Evolutionary conservation across 2,888 invertebrate genomes (phyloP).

Genomic region (Sphecodes monilicornis): DNA sequence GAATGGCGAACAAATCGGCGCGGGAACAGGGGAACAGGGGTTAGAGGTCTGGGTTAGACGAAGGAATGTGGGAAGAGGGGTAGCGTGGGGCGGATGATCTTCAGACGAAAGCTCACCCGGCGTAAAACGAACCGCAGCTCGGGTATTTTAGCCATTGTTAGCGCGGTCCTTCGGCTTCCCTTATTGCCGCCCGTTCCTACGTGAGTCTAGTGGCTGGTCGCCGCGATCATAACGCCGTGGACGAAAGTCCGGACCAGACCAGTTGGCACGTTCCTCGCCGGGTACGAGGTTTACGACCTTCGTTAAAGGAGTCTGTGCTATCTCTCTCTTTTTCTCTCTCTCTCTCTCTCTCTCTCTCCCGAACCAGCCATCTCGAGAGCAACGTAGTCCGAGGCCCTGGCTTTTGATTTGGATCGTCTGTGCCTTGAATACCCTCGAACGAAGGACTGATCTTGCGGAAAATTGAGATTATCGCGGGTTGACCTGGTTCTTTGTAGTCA

Average conservation of each 20-base stretch:
- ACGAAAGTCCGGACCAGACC: constrained; percentile 10
- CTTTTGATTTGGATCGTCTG: constrained; percentile 50
- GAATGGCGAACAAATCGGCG: not conserved
- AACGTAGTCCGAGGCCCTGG: not conserved
- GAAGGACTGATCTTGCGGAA: constrained; percentile 49
- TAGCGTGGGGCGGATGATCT: not conserved
- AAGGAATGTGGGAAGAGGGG: not conserved
- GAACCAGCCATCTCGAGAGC: not conserved
- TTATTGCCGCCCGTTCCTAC: constrained; percentile 31
- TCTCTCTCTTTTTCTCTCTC: not conserved
- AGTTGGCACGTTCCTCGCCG: constrained; percentile 46
- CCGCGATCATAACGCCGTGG: constrained; percentile 26
- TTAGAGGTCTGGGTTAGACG: not conserved
- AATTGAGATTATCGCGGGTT: constrained; percentile 55
- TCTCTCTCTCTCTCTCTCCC: not conserved
- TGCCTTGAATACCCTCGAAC: constrained; percentile 40
- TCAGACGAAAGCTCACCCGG: constrained; percentile 42
- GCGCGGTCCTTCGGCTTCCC: constrained; percentile 26
- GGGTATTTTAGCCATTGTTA: constrained; percentile 60
- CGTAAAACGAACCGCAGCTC: constrained; percentile 59
- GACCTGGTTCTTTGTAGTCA: constrained; percentile 50
- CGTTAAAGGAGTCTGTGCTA: constrained; percentile 36
- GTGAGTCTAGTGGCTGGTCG: constrained; percentile 16
- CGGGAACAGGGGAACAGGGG: not conserved
- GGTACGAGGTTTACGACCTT: constrained; percentile 37